Percentiles rank a stretch among this genome's conserved stretches.
phyloP scores from a whole-genome alignment of 2,888 invertebrate genomes.

The Merodon equestris region DNA sequence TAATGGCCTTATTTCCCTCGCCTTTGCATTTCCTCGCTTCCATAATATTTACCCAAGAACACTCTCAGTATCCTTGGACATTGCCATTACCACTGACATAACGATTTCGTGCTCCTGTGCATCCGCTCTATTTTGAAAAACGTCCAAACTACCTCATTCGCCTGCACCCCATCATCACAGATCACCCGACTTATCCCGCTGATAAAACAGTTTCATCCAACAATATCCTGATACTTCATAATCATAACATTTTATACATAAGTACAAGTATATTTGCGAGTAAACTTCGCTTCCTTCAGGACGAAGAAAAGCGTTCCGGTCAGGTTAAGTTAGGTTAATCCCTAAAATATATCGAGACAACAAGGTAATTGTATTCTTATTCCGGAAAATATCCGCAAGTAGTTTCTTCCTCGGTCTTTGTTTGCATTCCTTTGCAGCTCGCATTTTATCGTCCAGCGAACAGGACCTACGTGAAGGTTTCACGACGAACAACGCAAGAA shows the following conservation, averaged over 20 bases:
- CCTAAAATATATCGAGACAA: constrained; percentile 40
- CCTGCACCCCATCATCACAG: background rate
- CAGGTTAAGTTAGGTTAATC: constrained; percentile 32
- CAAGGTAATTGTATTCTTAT: constrained; percentile 54
- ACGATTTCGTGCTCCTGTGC: too few relatives aligned
- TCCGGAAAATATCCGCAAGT: constrained; percentile 9
- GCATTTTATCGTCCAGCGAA: background rate
- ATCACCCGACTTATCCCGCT: background rate
- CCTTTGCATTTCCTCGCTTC: too few relatives aligned
- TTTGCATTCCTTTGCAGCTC: background rate
- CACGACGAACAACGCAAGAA: background rate
- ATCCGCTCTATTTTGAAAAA: too few relatives aligned
- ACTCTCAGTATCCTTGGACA: too few relatives aligned
- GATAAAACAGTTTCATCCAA: constrained; percentile 16
- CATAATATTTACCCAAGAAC: too few relatives aligned
- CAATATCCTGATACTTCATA: constrained; percentile 26
- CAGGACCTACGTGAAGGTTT: background rate
- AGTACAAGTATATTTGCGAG: constrained; percentile 42
- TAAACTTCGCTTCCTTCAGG: background rate
- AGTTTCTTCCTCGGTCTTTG: too few relatives aligned
- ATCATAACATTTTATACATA: constrained; percentile 57
- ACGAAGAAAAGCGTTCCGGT: too few relatives aligned
- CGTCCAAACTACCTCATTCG: too few relatives aligned
- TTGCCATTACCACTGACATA: too few relatives aligned
- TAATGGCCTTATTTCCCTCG: too few relatives aligned